Evolutionary conservation across 2,113 vertebrate species (phyloP).

Genomic region (Apeltes quadracus): DNA sequence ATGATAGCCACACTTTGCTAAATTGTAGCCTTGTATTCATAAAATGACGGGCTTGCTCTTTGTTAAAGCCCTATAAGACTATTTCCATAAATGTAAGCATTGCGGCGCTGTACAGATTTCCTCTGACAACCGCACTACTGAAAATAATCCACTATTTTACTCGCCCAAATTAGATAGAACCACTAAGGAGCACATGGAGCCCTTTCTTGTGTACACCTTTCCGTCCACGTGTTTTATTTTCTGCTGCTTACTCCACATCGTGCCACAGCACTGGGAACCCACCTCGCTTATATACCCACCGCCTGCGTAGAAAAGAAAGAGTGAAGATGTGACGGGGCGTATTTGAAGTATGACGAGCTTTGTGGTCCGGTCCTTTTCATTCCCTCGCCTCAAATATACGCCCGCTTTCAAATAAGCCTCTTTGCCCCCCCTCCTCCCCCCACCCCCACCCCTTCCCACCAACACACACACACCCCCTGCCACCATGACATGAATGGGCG

Average conservation of each 20-base stretch:
- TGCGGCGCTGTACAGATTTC: constrained; percentile 30
- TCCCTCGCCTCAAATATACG: constrained; percentile 74
- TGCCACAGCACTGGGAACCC: constrained; percentile 62
- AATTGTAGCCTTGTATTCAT: constrained; percentile 47
- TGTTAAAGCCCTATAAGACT: constrained; percentile 28
- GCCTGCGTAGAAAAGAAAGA: constrained; percentile 59
- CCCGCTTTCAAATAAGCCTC: constrained; percentile 79
- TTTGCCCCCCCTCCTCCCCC: constrained; percentile 55
- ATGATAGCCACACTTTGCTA: constrained; percentile 1
- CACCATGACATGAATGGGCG: constrained; percentile 78
- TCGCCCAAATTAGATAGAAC: constrained; percentile 31
- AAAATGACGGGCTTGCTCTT: constrained; percentile 43
- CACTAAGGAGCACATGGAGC: constrained; percentile 28
- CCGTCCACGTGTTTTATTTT: constrained; percentile 47
- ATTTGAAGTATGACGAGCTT: constrained; percentile 79
- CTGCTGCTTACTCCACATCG: constrained; percentile 47
- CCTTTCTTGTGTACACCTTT: constrained; percentile 38
- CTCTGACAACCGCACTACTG: constrained; percentile 34
- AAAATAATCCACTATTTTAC: constrained; percentile 38
- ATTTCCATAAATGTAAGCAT: constrained; percentile 30
- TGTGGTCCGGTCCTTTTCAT: constrained; percentile 77
- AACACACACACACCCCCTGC: constrained; percentile 62
- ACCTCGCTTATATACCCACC: constrained; percentile 53
- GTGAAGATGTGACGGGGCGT: constrained; percentile 83
- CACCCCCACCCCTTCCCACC: not conserved